Percentiles rank a stretch among this genome's conserved stretches.
Evolutionary conservation across 1,140 invertebrate genomes (phyloP).

Genomic region (Hormaphis cornu): DNA sequence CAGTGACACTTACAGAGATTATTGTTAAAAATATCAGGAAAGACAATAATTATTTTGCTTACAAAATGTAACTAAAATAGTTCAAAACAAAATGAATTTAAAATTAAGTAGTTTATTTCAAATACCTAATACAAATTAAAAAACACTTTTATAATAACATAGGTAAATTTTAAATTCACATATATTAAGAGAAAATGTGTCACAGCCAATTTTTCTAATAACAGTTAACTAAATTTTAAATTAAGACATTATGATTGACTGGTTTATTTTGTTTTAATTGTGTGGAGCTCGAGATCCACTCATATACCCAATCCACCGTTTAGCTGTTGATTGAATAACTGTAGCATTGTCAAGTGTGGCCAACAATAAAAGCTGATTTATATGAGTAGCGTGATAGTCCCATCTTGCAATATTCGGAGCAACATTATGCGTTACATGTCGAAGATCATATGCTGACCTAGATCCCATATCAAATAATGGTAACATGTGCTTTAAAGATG

Average conservation of each 20-base stretch:
- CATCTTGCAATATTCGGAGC: slow-evolving; percentile 87
- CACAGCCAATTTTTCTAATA: slow-evolving; percentile 2
- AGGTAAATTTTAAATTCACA: no score
- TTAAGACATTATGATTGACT: not conserved
- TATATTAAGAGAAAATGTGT: no score
- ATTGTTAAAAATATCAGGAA: no score
- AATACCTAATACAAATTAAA: no score
- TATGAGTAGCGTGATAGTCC: slow-evolving; percentile 98
- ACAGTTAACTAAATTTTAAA: not conserved
- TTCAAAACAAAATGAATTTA: no score
- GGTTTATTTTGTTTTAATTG: slow-evolving; percentile 60
- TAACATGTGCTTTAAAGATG: slow-evolving; percentile 78
- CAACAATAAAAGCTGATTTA: slow-evolving; percentile 87
- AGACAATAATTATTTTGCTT: no score
- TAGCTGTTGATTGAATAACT: slow-evolving; percentile 71
- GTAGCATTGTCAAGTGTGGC: slow-evolving; percentile 78
- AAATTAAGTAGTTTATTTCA: no score
- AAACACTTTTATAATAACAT: no score
- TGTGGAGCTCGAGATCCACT: slow-evolving; percentile 85
- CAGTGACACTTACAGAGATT: no score
- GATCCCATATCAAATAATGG: slow-evolving; percentile 90
- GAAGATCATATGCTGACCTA: slow-evolving; percentile 91
- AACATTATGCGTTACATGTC: slow-evolving; percentile 79
- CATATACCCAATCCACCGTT: slow-evolving; percentile 93
- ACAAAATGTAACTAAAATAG: no score